These are phyloP conservation scores for Julus scanicus DNA, from an alignment of 2,888 invertebrate genomes.

Conservation along the genomic window DNA sequence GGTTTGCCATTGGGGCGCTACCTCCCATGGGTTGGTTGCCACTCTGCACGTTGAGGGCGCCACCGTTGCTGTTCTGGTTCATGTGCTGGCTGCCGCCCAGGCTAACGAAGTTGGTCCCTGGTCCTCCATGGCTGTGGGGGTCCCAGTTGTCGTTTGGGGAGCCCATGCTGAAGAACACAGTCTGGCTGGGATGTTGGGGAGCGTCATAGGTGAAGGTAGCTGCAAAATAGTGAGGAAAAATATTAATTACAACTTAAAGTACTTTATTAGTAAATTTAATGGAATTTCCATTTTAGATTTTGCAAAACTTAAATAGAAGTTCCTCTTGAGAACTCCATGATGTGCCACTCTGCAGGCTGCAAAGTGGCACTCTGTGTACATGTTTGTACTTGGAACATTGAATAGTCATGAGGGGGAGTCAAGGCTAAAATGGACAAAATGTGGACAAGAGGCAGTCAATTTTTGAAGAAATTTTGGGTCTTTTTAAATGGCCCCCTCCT, in stretches of 20 bases:
- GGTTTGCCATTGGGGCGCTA: not conserved
- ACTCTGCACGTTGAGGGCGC: not conserved
- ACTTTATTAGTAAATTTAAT: no score
- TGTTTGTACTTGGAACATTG: no score
- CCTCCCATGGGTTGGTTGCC: not conserved
- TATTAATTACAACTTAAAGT: not conserved
- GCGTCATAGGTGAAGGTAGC: conserved; percentile 52
- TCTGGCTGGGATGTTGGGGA: conserved; percentile 30
- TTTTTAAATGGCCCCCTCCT: no score
- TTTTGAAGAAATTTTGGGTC: no score
- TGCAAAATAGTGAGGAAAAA: not conserved
- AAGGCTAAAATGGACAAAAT: no score
- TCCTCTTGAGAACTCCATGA: no score
- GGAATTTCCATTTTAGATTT: no score
- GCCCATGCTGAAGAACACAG: conserved; percentile 51
- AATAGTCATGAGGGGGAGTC: no score
- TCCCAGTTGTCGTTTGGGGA: conserved; percentile 14
- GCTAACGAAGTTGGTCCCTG: not conserved
- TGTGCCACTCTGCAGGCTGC: no score
- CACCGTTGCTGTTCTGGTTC: conserved; percentile 2
- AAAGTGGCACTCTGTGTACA: no score
- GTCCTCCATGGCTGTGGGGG: not conserved
- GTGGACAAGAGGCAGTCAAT: no score
- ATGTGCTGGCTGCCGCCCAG: not conserved
- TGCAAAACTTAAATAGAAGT: no score